Percentiles rank a stretch among this genome's conserved stretches.
Conservation (phyloP, 1,140 invertebrate species). For the Anastatus disparis region DNA sequence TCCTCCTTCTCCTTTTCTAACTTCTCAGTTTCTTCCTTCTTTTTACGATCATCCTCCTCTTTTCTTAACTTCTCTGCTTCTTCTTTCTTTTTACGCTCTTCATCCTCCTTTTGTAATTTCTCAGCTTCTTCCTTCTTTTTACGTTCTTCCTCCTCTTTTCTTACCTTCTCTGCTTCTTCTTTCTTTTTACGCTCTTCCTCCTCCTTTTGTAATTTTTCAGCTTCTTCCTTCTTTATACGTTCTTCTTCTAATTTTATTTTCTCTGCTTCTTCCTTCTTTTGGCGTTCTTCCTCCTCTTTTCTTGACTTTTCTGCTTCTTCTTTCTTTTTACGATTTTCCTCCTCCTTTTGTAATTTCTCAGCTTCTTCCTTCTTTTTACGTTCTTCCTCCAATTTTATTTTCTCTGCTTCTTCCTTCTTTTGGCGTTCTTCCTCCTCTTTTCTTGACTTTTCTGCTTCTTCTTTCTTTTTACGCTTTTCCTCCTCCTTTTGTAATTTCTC, state of each 20-base stretch:
- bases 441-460: slow-evolving; percentile 40
- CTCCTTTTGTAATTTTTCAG: slow-evolving; percentile 31
- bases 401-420: slow-evolving; percentile 29
- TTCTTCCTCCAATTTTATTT: slow-evolving; percentile 31
- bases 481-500: background rate
- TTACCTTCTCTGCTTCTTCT: slow-evolving; percentile 29
- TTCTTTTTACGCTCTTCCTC: slow-evolving; percentile 30
- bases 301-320: slow-evolving; percentile 13
- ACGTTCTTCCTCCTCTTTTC: slow-evolving; percentile 22
- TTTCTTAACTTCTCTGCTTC: slow-evolving; percentile 38
- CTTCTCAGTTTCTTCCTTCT: slow-evolving; percentile 11
- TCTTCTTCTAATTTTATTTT: slow-evolving; percentile 27
- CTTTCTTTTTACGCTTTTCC: slow-evolving; percentile 19
- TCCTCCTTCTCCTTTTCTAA: slow-evolving; percentile 8
- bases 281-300: slow-evolving; percentile 25
- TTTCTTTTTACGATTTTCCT: slow-evolving; percentile 18
- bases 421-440: slow-evolving; percentile 21
- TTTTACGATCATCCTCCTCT: slow-evolving; percentile 5
- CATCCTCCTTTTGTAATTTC: slow-evolving; percentile 39
- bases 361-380: slow-evolving; percentile 37
- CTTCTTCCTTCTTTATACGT: slow-evolving; percentile 35
- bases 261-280: slow-evolving; percentile 17
- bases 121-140: slow-evolving; percentile 30
- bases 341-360: slow-evolving; percentile 19
- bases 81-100: slow-evolving; percentile 33